Evolutionary conservation across 1,140 invertebrate species (phyloP).

Genomic region (Drusus annulatus): DNA sequence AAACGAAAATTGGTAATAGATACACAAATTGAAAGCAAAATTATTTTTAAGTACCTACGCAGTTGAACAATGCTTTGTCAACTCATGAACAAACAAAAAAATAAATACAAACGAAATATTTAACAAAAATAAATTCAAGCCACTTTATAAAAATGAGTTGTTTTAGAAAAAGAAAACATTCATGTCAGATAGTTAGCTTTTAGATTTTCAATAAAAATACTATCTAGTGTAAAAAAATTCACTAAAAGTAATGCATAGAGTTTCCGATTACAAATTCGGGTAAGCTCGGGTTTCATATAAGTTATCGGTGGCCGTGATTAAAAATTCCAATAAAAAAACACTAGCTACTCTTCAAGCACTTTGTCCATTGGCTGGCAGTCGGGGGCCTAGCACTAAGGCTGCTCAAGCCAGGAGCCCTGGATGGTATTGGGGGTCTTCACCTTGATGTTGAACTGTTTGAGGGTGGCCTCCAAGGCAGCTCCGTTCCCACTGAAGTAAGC

Average conservation of each 20-base stretch:
- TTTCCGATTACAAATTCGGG: conserved; percentile 10
- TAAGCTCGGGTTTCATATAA: background rate
- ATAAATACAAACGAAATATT: too few relatives aligned
- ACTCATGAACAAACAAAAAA: too few relatives aligned
- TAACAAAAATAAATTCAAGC: too few relatives aligned
- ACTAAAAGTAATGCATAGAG: background rate
- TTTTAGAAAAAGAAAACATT: too few relatives aligned
- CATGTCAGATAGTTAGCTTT: too few relatives aligned
- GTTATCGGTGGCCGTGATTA: conserved; percentile 11
- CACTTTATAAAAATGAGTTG: too few relatives aligned
- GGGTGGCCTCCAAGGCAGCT: conserved; percentile 91
- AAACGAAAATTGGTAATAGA: too few relatives aligned
- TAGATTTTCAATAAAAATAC: too few relatives aligned
- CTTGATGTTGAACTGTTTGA: conserved; percentile 97
- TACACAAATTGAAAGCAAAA: too few relatives aligned
- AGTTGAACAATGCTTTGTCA: too few relatives aligned
- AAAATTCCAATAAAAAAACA: conserved; percentile 39
- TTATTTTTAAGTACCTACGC: too few relatives aligned
- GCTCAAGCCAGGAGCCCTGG: conserved; percentile 57
- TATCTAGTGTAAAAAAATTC: too few relatives aligned
- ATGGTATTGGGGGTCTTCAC: conserved; percentile 55
- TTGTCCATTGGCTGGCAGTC: background rate
- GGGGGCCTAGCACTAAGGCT: conserved; percentile 51
- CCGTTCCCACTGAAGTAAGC: conserved; percentile 98
- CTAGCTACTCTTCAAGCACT: conserved; percentile 50